These are phyloP conservation scores for Alectoris magna DNA, from an alignment of 2,797 vertebrate species.

Conservation along the genomic window DNA sequence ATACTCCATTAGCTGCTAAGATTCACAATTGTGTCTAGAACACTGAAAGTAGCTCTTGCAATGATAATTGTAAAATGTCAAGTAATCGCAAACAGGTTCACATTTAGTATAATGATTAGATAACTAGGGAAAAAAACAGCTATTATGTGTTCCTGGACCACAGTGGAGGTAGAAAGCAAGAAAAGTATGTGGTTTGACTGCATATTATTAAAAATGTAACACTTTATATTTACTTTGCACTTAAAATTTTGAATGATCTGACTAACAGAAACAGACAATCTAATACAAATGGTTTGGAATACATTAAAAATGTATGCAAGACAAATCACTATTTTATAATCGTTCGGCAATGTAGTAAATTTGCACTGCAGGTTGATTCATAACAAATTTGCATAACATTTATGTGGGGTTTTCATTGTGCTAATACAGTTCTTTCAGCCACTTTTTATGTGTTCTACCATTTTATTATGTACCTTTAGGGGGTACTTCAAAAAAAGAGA, in stretches of 20 bases:
- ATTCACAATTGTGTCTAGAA: slow-evolving; percentile 70
- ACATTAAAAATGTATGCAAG: slow-evolving; percentile 75
- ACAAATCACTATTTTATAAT: slow-evolving; percentile 77
- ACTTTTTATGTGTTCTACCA: slow-evolving; percentile 46
- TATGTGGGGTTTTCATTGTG: slow-evolving; percentile 68
- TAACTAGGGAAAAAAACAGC: slow-evolving; percentile 74
- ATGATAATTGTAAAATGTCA: slow-evolving; percentile 76
- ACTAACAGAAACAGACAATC: slow-evolving; percentile 75
- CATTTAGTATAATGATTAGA: slow-evolving; percentile 77
- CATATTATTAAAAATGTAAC: slow-evolving; percentile 71
- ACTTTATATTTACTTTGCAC: slow-evolving; percentile 75
- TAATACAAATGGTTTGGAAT: slow-evolving; percentile 69
- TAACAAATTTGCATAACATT: slow-evolving; percentile 78
- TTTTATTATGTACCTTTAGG: slow-evolving; percentile 54
- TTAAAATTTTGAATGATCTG: slow-evolving; percentile 77
- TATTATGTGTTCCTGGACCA: slow-evolving; percentile 76
- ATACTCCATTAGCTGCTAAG: slow-evolving; percentile 67
- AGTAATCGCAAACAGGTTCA: slow-evolving; percentile 72
- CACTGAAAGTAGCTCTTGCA: slow-evolving; percentile 68
- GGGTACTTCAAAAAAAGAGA: slow-evolving; percentile 10
- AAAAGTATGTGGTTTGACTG: slow-evolving; percentile 55
- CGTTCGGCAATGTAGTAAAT: slow-evolving; percentile 71
- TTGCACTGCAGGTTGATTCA: slow-evolving; percentile 74
- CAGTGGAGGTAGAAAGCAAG: slow-evolving; percentile 65
- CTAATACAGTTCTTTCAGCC: slow-evolving; percentile 63